These are phyloP conservation scores for Engraulis encrasicolus DNA, from an alignment of 2,113 vertebrate species.

Conservation along the genomic window DNA sequence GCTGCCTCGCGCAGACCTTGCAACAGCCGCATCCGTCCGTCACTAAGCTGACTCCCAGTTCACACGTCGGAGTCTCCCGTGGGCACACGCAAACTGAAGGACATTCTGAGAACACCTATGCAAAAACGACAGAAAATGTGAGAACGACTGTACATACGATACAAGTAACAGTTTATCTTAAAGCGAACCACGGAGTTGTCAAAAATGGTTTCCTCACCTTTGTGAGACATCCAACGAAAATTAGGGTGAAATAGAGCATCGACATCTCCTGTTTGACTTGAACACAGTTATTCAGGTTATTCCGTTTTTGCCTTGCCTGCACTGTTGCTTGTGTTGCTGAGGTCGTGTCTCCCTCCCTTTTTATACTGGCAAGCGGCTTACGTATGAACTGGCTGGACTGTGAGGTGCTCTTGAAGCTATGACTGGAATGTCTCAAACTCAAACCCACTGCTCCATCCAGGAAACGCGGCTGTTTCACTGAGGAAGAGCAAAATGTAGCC, in stretches of 20 bases:
- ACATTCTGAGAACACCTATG: conserved; percentile 82
- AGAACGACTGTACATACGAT: no score
- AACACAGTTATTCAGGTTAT: no score
- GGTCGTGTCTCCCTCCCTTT: conserved; percentile 66
- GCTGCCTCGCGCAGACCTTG: conserved; percentile 93
- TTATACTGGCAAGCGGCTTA: conserved; percentile 78
- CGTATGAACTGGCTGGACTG: conserved; percentile 81
- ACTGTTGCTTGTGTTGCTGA: background rate
- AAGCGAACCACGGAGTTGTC: no score
- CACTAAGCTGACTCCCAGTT: conserved; percentile 90
- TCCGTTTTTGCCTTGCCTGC: no score
- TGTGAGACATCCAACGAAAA: conserved; percentile 62
- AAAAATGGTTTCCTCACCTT: no score
- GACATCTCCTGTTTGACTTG: conserved; percentile 73
- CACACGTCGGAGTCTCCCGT: conserved; percentile 83
- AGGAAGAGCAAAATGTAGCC: background rate
- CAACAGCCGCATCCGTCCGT: conserved; percentile 91
- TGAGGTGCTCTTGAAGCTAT: conserved; percentile 90
- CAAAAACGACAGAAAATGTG: background rate
- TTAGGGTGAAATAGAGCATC: conserved; percentile 57
- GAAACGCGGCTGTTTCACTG: conserved; percentile 75
- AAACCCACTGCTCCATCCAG: conserved; percentile 88
- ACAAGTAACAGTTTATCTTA: no score
- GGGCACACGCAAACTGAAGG: conserved; percentile 85
- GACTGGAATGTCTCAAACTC: conserved; percentile 92